Percentiles rank a stretch among this genome's conserved stretches.
Conservation (phyloP, 35 echinoderm and acorn worm genomes). For the Eucidaris tribuloides region DNA sequence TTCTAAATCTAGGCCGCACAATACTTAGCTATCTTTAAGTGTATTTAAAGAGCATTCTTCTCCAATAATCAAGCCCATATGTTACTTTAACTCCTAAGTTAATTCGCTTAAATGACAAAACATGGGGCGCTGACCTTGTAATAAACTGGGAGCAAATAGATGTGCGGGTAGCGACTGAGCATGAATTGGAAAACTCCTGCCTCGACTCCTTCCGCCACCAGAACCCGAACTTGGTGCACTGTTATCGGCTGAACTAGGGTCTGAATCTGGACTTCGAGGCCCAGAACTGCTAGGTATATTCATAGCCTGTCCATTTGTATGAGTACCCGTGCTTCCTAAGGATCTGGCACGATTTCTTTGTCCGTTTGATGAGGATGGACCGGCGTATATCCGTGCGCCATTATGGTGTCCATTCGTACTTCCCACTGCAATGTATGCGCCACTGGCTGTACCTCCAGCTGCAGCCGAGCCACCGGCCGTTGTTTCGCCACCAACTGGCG, state of each 20-base stretch:
- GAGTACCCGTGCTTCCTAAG: constrained; percentile 37
- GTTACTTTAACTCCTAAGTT: too few species aligned
- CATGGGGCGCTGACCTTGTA: constrained; percentile 31
- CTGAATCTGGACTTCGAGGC: constrained; percentile 39
- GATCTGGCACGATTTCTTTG: constrained; percentile 55
- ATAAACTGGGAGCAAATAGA: constrained; percentile 32
- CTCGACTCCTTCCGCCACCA: constrained; percentile 24
- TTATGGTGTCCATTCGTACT: constrained; percentile 9
- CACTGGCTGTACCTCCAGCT: constrained; percentile 18
- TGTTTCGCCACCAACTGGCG: constrained; percentile 19
- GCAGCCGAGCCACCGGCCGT: constrained; percentile 22
- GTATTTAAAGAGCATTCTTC: too few species aligned
- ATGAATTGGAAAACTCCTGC: constrained; percentile 48
- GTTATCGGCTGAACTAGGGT: constrained; percentile 52
- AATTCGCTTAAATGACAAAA: too few species aligned
- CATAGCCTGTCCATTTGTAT: constrained; percentile 49
- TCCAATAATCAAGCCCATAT: too few species aligned
- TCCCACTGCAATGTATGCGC: constrained; percentile 23
- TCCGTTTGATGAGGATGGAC: constrained; percentile 15
- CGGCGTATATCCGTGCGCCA: constrained; percentile 14
- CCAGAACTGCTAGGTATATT: constrained; percentile 46
- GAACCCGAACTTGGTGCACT: constrained; percentile 13
- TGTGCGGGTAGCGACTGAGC: constrained; percentile 47
- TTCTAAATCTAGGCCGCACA: too few species aligned
- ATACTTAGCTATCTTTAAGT: too few species aligned